Conservation (phyloP, 92 coral and sea anemone genomes). For the Desmophyllum pertusum region DNA sequence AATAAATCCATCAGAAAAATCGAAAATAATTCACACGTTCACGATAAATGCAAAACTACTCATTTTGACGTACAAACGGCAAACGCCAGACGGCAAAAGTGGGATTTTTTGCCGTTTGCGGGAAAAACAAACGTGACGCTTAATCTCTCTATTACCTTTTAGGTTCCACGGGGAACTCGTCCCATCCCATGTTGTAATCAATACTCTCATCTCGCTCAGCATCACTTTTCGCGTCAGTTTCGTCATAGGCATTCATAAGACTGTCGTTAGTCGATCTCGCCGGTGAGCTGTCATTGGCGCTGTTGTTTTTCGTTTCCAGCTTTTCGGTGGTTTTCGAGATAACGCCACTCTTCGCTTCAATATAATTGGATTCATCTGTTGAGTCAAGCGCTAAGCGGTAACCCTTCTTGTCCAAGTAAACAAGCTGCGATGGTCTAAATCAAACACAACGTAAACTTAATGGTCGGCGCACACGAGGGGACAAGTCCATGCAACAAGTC, state of each 20-base stretch:
- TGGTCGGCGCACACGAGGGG: background rate
- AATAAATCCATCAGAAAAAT: too few relatives aligned
- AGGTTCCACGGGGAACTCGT: conserved; percentile 28
- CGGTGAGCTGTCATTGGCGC: background rate
- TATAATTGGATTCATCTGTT: conserved; percentile 50
- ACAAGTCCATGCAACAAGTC: background rate
- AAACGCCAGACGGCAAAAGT: too few relatives aligned
- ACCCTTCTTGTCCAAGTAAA: conserved; percentile 66
- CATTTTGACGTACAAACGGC: too few relatives aligned
- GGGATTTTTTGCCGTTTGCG: too few relatives aligned
- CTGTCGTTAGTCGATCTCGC: conserved; percentile 43
- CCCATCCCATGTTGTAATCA: conserved; percentile 79
- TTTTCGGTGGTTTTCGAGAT: conserved; percentile 11
- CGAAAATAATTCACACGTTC: too few relatives aligned
- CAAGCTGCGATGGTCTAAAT: conserved; percentile 65
- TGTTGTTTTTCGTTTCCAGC: background rate
- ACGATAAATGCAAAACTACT: too few relatives aligned
- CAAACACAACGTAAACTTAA: background rate
- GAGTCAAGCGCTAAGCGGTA: conserved; percentile 73
- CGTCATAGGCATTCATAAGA: conserved; percentile 63
- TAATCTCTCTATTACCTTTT: conserved; percentile 36
- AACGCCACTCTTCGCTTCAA: conserved; percentile 29
- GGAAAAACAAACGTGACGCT: too few relatives aligned
- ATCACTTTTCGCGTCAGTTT: conserved; percentile 65
- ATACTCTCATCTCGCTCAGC: conserved; percentile 94